phyloP scores from a whole-genome alignment of 1,140 invertebrate genomes.

The Solenopsis fugax region DNA sequence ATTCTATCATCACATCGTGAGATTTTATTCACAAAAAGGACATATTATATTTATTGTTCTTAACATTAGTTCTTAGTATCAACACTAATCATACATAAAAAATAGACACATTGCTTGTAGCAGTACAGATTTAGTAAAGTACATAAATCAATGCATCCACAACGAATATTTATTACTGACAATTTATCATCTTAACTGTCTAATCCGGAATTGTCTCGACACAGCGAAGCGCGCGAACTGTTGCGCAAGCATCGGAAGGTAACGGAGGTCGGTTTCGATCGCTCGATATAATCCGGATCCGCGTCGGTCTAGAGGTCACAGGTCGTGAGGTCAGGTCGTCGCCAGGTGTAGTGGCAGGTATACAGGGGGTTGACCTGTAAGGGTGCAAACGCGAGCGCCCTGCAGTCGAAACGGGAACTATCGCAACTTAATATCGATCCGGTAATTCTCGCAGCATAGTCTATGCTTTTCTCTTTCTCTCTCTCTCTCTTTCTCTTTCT shows the following conservation, averaged over 20 bases:
- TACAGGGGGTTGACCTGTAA: conserved; percentile 56
- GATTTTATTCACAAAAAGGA: background rate
- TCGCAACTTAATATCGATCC: conserved; percentile 86
- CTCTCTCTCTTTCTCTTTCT: background rate
- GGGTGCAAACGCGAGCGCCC: conserved; percentile 82
- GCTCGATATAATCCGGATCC: conserved; percentile 62
- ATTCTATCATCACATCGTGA: background rate
- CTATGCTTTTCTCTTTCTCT: background rate
- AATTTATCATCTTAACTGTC: conserved; percentile 45
- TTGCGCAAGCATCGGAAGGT: conserved; percentile 53
- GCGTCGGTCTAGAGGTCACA: conserved; percentile 73
- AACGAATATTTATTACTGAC: conserved; percentile 36
- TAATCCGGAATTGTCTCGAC: conserved; percentile 54
- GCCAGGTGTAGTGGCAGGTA: conserved; percentile 76
- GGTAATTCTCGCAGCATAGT: conserved; percentile 81
- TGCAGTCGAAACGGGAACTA: conserved; percentile 83
- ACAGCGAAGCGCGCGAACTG: conserved; percentile 15
- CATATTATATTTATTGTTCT: background rate
- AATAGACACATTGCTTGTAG: background rate
- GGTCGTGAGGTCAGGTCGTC: conserved; percentile 74
- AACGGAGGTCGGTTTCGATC: conserved; percentile 62
- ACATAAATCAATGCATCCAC: conserved; percentile 34
- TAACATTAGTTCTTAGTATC: background rate
- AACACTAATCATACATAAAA: background rate
- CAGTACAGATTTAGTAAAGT: background rate